A percentile compares a stretch with the other conserved stretches of the same genome.
These are phyloP conservation scores for Lordiphosa collinella DNA, from an alignment of 1,140 invertebrate species.

Conservation along the genomic window DNA sequence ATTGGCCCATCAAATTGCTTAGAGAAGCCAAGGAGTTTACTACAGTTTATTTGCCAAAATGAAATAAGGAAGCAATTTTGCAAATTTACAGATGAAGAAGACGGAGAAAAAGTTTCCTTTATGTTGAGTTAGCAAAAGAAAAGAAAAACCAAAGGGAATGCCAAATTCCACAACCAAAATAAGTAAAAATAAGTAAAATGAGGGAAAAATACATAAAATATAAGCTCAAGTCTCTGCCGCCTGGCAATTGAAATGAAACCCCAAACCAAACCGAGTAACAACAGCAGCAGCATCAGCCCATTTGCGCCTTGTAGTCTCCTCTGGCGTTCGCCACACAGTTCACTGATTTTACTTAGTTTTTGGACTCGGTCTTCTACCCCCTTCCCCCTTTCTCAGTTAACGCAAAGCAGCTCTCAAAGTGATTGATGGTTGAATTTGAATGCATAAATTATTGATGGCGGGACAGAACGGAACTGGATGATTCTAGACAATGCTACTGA, in stretches of 20 bases:
- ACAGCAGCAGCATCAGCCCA: conserved; percentile 16
- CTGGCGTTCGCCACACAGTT: conserved; percentile 44
- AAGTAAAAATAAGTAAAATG: conserved; percentile 60
- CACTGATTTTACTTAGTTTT: conserved; percentile 66
- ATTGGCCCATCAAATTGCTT: conserved; percentile 47
- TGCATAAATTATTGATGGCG: conserved; percentile 76
- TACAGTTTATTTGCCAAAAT: conserved; percentile 68
- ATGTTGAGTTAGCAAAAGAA: conserved; percentile 28
- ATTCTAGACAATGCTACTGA: conserved; percentile 45
- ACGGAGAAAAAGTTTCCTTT: conserved; percentile 16
- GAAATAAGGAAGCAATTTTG: conserved; percentile 75
- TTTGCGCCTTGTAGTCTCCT: conserved; percentile 53
- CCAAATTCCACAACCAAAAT: conserved; percentile 22
- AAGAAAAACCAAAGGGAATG: conserved; percentile 37
- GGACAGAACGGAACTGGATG: neutral
- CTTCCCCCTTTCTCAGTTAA: conserved; percentile 27
- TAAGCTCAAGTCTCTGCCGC: conserved; percentile 28
- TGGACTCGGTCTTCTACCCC: neutral
- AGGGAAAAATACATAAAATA: conserved; percentile 67
- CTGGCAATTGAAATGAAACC: conserved; percentile 46
- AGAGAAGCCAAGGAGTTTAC: conserved; percentile 9
- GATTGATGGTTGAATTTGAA: conserved; percentile 74
- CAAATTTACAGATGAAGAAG: conserved; percentile 60
- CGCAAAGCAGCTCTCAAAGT: conserved; percentile 67
- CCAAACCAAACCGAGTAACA: conserved; percentile 24